Base-by-base conservation (phyloP, 2,888 invertebrate species). In the Pammene fasciana region DNA sequence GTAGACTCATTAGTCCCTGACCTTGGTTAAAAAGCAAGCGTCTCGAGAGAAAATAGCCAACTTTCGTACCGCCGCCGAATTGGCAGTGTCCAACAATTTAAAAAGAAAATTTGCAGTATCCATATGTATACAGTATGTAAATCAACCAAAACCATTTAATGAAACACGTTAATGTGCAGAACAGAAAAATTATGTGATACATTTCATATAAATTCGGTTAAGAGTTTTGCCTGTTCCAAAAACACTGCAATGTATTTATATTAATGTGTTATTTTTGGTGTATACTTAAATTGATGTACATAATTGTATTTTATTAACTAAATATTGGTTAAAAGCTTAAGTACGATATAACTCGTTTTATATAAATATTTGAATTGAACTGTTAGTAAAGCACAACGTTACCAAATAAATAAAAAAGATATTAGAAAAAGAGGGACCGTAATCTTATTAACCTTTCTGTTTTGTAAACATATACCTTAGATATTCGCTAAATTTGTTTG, bases 381-480 rank as follows among this genome's bases (percentile, higher is more conserved):
- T 13, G 34, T 8, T 18, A 50, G 38, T 38, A 10, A 9, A 16
- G 9, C 11, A 13, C 18, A 16, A 48, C 7, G 26, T 34, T 0
- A 10, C 13, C 5, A 34, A 48, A 50, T 11, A 43, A 67, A 62
- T 43, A 55, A 60, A 46, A 82, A 80, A 78, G 74, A 82, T 82
- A 78, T 74, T 73, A 66, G 82, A 74, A 84, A 83, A 82, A 77
- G 68, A 72, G 71, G 71, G 72, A 68, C 64, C 71, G 50, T 62
- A 43, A 57, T 57, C 16, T n/a, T 68, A 64, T 50, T 45, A 64
- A 34, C 56, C 56, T 68, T 43, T 36, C 41, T 38, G 14, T n/a
- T 61, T 48, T 50, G 48, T 48, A 16, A 10, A 38, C 38, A 16
- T 18, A 14, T 36, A 5, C 0, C 6, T 16, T 14, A 34, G 11